These are phyloP conservation scores for Camponotus floridanus DNA, from an alignment of 1,140 invertebrate genomes.

Conservation along the genomic window DNA sequence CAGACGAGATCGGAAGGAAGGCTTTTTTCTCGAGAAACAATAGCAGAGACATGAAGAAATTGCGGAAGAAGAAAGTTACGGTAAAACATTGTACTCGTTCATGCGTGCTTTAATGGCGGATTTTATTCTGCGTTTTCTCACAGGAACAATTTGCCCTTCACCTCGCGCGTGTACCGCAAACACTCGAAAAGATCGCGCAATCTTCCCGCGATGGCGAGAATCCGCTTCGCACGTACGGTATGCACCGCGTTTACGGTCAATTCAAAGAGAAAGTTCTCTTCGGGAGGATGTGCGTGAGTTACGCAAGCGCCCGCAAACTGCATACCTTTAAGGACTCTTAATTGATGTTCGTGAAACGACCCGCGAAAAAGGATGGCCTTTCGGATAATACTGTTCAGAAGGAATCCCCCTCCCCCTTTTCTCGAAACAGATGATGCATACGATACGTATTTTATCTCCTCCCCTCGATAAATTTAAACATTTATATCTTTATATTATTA, in stretches of 20 bases:
- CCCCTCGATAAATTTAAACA: neutral
- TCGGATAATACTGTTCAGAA: neutral
- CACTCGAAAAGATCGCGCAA: constrained; percentile 56
- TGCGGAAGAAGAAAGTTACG: constrained; percentile 8
- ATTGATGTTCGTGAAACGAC: constrained; percentile 23
- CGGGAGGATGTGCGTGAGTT: constrained; percentile 27
- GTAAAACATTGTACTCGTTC: neutral
- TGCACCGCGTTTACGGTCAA: constrained; percentile 10
- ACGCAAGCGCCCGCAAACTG: constrained; percentile 28
- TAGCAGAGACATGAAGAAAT: neutral
- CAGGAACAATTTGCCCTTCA: constrained; percentile 57
- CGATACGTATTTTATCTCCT: too few species aligned
- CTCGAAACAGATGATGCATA: neutral
- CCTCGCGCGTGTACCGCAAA: constrained; percentile 13
- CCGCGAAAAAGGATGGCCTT: neutral
- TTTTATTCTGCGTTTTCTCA: constrained; percentile 47
- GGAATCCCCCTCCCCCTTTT: neutral
- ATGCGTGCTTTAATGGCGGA: constrained; percentile 32
- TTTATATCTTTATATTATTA: neutral
- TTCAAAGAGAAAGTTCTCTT: constrained; percentile 43
- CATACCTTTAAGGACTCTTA: neutral
- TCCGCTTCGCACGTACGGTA: constrained; percentile 35
- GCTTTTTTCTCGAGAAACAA: neutral
- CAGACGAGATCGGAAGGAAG: neutral
- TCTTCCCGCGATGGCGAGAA: constrained; percentile 28